Percentiles rank a stretch among this genome's conserved stretches.
Conservation (phyloP, 2,113 vertebrate genomes). For the Dasyprocta punctata region DNA sequence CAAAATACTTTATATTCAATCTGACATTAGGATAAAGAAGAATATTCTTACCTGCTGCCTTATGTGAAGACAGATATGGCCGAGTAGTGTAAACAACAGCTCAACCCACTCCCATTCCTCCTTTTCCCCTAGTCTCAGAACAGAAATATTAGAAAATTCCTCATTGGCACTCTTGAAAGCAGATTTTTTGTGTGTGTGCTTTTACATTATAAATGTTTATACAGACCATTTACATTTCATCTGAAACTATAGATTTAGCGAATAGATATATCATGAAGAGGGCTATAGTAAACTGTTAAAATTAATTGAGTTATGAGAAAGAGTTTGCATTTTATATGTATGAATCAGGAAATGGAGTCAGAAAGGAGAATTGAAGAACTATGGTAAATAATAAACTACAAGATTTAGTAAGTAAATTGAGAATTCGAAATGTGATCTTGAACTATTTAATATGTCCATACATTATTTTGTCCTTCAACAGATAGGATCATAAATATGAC, state of each 20-base stretch:
- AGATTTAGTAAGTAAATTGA: slow-evolving; percentile 37
- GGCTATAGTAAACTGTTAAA: background rate
- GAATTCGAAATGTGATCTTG: slow-evolving; percentile 11
- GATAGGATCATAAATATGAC: slow-evolving; percentile 54
- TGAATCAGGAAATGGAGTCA: background rate
- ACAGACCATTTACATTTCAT: background rate
- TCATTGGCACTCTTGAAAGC: background rate
- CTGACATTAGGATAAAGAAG: background rate
- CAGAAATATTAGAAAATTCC: background rate
- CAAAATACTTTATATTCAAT: background rate
- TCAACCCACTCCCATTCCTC: rapidly evolving
- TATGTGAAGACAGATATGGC: background rate
- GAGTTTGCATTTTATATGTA: slow-evolving; percentile 14
- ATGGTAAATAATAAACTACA: background rate
- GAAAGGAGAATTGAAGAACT: background rate
- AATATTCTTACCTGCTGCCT: background rate
- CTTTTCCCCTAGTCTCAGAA: background rate
- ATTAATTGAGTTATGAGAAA: slow-evolving; percentile 16
- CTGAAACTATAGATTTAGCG: background rate
- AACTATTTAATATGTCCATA: slow-evolving; percentile 1
- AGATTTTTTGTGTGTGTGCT: background rate
- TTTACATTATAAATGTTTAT: background rate
- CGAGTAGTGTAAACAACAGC: background rate
- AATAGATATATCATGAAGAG: background rate
- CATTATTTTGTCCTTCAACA: slow-evolving; percentile 53